A percentile compares a stretch with the other conserved stretches of the same genome.
These are phyloP conservation scores for Eriosoma lanigerum DNA, from an alignment of 1,140 invertebrate genomes.

Conservation along the genomic window DNA sequence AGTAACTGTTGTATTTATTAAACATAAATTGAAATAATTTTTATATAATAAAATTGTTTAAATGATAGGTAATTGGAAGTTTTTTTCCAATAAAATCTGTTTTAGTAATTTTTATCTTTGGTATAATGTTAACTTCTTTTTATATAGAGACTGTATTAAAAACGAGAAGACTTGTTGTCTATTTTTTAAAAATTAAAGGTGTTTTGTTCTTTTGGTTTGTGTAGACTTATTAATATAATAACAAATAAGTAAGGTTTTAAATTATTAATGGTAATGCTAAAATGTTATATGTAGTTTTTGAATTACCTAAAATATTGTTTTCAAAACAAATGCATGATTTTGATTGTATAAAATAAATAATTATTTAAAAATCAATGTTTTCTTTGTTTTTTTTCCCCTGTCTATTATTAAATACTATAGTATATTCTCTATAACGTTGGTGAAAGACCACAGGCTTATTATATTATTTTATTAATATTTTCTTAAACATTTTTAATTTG, in stretches of 20 bases:
- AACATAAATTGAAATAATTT: too few relatives aligned
- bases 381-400: not conserved
- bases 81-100: not conserved
- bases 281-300: not conserved
- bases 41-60: not conserved
- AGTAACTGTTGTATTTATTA: too few relatives aligned
- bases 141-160: conserved; percentile 24
- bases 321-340: conserved; percentile 24
- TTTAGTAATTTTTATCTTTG: conserved; percentile 6
- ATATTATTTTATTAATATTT: too few relatives aligned
- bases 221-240: conserved; percentile 26
- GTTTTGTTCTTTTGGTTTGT: not conserved
- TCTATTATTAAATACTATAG: too few relatives aligned
- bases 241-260: conserved; percentile 19
- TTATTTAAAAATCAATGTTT: not conserved
- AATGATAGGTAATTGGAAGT: not conserved
- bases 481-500: too few relatives aligned
- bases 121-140: conserved; percentile 23
- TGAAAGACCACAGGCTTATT: too few relatives aligned
- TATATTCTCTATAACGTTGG: too few relatives aligned
- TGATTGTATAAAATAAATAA: conserved; percentile 30
- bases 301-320: conserved; percentile 7
- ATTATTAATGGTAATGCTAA: not conserved
- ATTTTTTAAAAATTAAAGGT: conserved; percentile 7
- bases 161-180: not conserved